Conservation (phyloP, 2,113 vertebrate species). For the Catagonus wagneri region DNA sequence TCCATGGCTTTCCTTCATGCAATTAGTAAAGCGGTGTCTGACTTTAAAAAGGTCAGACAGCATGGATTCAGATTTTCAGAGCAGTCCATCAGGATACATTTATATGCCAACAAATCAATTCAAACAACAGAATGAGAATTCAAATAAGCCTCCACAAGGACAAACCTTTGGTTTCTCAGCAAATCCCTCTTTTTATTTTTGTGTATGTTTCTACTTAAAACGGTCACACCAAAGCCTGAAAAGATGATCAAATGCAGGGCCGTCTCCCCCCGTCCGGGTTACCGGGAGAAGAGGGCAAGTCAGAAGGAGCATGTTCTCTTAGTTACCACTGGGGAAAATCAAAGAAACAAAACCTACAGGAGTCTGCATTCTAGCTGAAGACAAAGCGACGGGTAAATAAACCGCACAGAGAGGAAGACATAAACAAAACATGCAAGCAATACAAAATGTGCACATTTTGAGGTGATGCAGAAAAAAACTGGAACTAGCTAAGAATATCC, state of each 20-base stretch:
- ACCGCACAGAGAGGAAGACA: not conserved
- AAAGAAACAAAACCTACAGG: not conserved
- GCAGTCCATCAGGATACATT: conserved; percentile 53
- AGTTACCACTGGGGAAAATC: not conserved
- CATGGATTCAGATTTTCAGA: not conserved
- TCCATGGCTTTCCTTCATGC: not conserved
- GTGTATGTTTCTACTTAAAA: not conserved
- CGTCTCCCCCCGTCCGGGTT: not conserved
- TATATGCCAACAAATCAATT: conserved; percentile 51
- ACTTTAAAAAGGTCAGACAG: conserved; percentile 68
- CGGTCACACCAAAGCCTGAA: not conserved
- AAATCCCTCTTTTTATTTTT: conserved; percentile 47
- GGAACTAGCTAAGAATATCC: not conserved
- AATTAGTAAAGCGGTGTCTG: conserved; percentile 30
- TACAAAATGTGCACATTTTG: not conserved
- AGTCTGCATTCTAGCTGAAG: not conserved
- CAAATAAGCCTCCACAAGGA: conserved; percentile 48
- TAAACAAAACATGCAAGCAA: not conserved
- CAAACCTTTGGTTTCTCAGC: not conserved
- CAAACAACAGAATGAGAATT: conserved; percentile 63
- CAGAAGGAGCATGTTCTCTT: not conserved
- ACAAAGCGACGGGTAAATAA: not conserved
- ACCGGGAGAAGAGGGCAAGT: not conserved
- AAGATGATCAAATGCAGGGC: not conserved
- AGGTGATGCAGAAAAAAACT: not conserved